Conservation (phyloP, 1,140 invertebrate genomes). For the Mamestra configurata region DNA sequence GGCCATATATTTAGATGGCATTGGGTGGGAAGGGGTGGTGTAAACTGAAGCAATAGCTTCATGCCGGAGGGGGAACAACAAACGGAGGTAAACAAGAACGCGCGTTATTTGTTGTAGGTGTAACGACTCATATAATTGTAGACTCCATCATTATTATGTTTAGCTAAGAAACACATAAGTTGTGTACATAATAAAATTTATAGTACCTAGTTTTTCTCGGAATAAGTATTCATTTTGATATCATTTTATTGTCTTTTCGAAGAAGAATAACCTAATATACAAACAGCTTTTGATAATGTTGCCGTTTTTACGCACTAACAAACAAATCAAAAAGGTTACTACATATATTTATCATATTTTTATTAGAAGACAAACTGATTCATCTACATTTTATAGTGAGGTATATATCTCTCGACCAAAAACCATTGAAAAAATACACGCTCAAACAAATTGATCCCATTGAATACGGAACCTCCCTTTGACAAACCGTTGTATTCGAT, state of each 20-base stretch:
- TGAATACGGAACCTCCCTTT: neutral
- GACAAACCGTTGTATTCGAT: slow-evolving; percentile 27
- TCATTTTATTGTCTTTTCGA: neutral
- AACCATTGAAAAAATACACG: neutral
- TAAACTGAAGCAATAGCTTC: slow-evolving; percentile 16
- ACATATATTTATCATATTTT: too few relatives aligned
- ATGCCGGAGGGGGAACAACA: slow-evolving; percentile 24
- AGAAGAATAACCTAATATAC: neutral
- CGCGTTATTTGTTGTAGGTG: slow-evolving; percentile 24
- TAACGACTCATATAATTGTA: slow-evolving; percentile 9
- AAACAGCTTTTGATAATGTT: neutral
- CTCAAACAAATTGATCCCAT: slow-evolving; percentile 4
- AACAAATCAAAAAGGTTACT: too few relatives aligned
- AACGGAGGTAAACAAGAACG: slow-evolving; percentile 23
- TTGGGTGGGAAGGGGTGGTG: neutral
- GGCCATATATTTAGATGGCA: too few relatives aligned
- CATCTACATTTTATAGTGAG: too few relatives aligned
- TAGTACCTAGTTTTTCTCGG: neutral
- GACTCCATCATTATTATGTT: neutral
- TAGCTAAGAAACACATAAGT: neutral
- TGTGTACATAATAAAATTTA: neutral
- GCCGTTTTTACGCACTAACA: too few relatives aligned
- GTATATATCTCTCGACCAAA: neutral
- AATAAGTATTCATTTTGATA: neutral
- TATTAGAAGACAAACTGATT: too few relatives aligned